A percentile compares a stretch with the other conserved stretches of the same genome.
Evolutionary conservation across 2,797 vertebrate genomes (phyloP).

Genomic region (Carduelis carduelis): DNA sequence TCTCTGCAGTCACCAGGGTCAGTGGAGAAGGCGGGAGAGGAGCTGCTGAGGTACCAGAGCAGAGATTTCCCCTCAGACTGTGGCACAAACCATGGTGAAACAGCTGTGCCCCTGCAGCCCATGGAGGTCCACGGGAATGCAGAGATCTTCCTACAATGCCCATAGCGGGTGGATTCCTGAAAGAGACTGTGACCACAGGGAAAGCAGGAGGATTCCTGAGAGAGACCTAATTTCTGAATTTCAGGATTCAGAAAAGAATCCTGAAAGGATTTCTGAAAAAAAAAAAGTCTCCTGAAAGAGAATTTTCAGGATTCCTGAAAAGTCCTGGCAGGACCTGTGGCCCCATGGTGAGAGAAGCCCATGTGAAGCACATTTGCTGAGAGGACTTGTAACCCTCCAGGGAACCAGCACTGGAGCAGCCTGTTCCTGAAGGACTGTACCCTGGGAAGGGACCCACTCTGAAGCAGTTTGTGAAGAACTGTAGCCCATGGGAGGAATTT

Average conservation of each 20-base stretch:
- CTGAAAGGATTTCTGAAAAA: not conserved
- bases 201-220: not conserved
- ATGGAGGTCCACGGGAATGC: not conserved
- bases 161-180: not conserved
- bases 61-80: not conserved
- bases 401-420: not conserved
- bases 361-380: not conserved
- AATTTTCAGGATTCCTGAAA: not conserved
- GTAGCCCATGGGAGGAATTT: rapidly evolving
- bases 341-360: not conserved
- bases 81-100: not conserved
- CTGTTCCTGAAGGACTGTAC: not conserved
- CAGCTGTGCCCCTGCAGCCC: not conserved
- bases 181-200: not conserved
- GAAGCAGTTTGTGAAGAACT: not conserved
- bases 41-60: not conserved
- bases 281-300: not conserved
- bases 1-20: not conserved
- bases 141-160: not conserved
- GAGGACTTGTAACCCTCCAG: not conserved
- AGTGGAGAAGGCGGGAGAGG: not conserved
- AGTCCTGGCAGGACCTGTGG: not conserved
- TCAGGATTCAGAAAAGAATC: not conserved
- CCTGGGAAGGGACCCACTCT: not conserved
- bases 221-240: not conserved